Base-by-base conservation (phyloP, 2,797 vertebrate species). In the Nannoperca obscura region DNA sequence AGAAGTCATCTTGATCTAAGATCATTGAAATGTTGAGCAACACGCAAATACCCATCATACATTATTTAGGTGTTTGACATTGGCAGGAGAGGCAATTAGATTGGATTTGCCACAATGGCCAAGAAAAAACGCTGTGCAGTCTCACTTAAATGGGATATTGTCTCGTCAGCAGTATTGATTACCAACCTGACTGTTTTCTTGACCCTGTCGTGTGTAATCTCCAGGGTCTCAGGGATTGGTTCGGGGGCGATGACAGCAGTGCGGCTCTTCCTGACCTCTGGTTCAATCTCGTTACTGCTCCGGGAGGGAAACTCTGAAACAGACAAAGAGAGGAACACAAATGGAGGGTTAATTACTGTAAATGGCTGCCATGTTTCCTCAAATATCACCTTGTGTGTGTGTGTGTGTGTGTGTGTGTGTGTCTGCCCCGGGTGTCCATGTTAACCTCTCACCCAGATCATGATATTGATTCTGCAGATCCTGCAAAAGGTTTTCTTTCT, bases 191-290 rank as follows among this genome's bases (percentile, higher is more conserved):
- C 46, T 0, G 90, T 94, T 84, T 93, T 95, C 84, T 94, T 93
- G 67, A 95, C 89, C 46, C 53, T 86, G 65, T 38, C 81, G 62
- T 71, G 19, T 2, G 15, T 65, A 65, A 95, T 91, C 46, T 94
- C 87, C 58, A 93, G 61, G 1, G 88, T 90, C 15, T 93, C 92
- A 0, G 76, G 59, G 38, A 96, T 90, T 0, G 92, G 93, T 64
- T 97, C 95, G 0, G 95, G 62, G 46, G 95, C 94, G 2, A 96
- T 95, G 83, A 95, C 93, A 0, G 94, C 94, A 0, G 92, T 87
- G 2, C 94, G 91, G 78, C 95, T 95, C 82, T 82, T 92, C 81
- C 91, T 87, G 69, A 92, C 83, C 66, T 94, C 86, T 0, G 83
- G 80, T 0, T 93, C 70, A 6, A 65, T 47, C 1, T 94, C 95